phyloP scores from a whole-genome alignment of 2,797 vertebrate species.

The Bradypodion ventrale region DNA sequence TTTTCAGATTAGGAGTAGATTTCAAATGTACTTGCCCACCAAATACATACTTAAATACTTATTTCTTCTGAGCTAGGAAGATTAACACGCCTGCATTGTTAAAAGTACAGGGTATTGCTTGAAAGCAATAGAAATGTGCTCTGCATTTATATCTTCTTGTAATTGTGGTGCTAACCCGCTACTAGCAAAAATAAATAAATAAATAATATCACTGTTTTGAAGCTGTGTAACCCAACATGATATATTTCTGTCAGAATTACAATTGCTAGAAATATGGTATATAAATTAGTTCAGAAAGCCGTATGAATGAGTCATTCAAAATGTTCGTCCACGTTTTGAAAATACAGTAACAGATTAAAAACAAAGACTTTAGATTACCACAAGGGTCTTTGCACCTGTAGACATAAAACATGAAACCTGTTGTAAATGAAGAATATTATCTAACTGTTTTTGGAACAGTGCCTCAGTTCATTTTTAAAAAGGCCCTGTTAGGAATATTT shows the following conservation, averaged over 20 bases:
- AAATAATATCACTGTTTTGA: not conserved
- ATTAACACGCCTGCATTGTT: not conserved
- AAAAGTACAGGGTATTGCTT: not conserved
- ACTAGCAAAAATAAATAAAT: no score
- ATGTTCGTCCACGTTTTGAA: not conserved
- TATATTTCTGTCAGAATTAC: not conserved
- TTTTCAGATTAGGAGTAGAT: not conserved
- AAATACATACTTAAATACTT: not conserved
- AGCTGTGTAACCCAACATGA: not conserved
- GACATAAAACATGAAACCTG: not conserved
- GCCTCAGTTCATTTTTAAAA: not conserved
- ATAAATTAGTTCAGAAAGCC: not conserved
- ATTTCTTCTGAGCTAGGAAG: not conserved
- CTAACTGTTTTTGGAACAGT: not conserved
- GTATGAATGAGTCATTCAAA: not conserved
- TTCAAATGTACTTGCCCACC: not conserved
- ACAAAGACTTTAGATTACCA: not conserved
- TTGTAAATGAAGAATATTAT: constrained; percentile 3
- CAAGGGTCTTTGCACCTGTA: not conserved
- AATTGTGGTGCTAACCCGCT: not conserved
- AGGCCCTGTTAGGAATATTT: not conserved
- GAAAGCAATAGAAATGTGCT: not conserved
- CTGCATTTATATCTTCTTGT: not conserved
- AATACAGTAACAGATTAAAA: not conserved
- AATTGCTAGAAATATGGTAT: no score